Percentiles rank a stretch among this genome's conserved stretches.
Evolutionary conservation across 1,140 invertebrate genomes (phyloP).

Genomic region (Thrips palmi): DNA sequence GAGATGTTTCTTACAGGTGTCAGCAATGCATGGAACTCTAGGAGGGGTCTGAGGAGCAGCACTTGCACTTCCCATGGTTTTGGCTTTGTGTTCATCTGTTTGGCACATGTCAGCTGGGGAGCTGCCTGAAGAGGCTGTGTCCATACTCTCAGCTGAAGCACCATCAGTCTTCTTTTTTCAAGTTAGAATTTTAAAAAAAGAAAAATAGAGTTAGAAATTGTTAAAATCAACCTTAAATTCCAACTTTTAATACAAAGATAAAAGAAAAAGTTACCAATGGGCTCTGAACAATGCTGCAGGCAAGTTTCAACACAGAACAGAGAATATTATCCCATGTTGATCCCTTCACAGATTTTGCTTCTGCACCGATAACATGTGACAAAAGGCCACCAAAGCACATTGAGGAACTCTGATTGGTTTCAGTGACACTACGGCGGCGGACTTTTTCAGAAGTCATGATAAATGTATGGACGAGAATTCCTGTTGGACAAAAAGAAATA

Average conservation of each 20-base stretch:
- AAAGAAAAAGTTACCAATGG: conserved; percentile 22
- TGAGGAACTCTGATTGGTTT: conserved; percentile 25
- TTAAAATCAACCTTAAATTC: no score
- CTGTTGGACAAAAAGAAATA: conserved; percentile 16
- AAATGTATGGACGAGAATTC: conserved; percentile 34
- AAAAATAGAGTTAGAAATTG: no score
- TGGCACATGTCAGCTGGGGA: conserved; percentile 26
- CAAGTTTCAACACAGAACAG: conserved; percentile 22
- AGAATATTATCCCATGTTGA: no score
- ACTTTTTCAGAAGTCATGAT: conserved; percentile 36
- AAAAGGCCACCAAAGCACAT: conserved; percentile 11
- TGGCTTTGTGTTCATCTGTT: conserved; percentile 63
- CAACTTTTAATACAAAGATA: conserved; percentile 21
- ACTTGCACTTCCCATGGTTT: conserved; percentile 32
- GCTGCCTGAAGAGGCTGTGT: conserved; percentile 15
- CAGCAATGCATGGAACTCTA: conserved; percentile 45
- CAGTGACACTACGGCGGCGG: conserved; percentile 27
- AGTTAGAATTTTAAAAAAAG: no score
- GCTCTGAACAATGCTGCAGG: conserved; percentile 25
- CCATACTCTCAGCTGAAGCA: conserved; percentile 21
- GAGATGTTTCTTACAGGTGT: conserved; percentile 27
- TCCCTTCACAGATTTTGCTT: conserved; percentile 10
- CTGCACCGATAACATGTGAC: background rate
- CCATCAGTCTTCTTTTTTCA: no score
- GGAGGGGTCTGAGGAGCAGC: conserved; percentile 11